Percentiles rank a stretch among this genome's conserved stretches.
These are phyloP conservation scores for Morus bassanus DNA, from an alignment of 2,797 vertebrate genomes.

Conservation along the genomic window DNA sequence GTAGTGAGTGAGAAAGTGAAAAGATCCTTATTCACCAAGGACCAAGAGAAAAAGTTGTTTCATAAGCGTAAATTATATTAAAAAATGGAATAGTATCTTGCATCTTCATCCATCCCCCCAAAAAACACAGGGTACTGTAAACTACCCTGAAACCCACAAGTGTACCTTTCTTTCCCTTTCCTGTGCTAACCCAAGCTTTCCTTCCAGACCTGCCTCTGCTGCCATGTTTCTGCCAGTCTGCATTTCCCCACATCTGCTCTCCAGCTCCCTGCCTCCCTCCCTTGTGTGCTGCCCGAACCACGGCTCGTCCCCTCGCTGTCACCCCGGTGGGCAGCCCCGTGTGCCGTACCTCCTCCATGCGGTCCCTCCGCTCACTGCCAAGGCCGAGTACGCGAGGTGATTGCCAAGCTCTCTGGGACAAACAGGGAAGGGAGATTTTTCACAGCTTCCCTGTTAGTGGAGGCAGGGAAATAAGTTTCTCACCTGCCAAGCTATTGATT, in stretches of 20 bases:
- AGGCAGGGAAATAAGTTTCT: background rate
- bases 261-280: background rate
- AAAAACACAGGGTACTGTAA: background rate
- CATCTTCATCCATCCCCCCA: rapidly evolving
- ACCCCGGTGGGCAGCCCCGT: rapidly evolving
- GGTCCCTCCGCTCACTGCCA: rapidly evolving
- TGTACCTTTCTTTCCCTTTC: background rate
- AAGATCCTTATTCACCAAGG: background rate
- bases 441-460: background rate
- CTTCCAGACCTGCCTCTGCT: background rate
- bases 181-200: background rate
- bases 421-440: background rate
- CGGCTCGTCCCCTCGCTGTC: rapidly evolving
- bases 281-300: background rate
- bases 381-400: rapidly evolving
- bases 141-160: background rate
- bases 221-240: rapidly evolving
- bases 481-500: background rate
- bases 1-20: background rate
- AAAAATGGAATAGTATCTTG: rapidly evolving
- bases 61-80: background rate
- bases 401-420: background rate
- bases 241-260: background rate
- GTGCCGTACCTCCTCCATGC: rapidly evolving
- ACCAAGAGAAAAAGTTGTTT: background rate